Evolutionary conservation across 2,888 invertebrate genomes (phyloP).

Genomic region (Hoplodrina ambigua): DNA sequence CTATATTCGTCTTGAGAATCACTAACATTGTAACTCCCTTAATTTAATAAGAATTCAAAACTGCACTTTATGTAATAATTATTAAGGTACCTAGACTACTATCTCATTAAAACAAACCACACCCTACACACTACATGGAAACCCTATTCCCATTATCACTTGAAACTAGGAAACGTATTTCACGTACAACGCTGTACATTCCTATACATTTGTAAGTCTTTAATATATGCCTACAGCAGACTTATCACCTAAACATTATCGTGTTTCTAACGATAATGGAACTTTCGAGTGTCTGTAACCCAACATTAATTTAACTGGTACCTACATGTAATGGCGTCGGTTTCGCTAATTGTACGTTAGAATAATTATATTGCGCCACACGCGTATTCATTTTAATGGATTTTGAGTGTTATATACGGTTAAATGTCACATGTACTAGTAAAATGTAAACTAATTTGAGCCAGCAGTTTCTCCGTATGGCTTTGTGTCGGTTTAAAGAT

Average conservation of each 20-base stretch:
- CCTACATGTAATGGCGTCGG: constrained; percentile 88
- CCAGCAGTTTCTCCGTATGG: constrained; percentile 43
- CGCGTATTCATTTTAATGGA: constrained; percentile 86
- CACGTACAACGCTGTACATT: constrained; percentile 50
- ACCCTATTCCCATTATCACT: constrained; percentile 50
- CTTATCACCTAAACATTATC: constrained; percentile 83
- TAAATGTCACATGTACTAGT: constrained; percentile 72
- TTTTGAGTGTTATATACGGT: constrained; percentile 78
- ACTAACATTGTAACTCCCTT: too few relatives aligned
- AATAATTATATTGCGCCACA: constrained; percentile 86
- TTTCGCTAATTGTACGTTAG: constrained; percentile 89
- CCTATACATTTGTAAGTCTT: constrained; percentile 46
- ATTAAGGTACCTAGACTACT: constrained; percentile 1
- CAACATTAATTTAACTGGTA: constrained; percentile 89
- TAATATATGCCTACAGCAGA: constrained; percentile 67
- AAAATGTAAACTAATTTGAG: constrained; percentile 67
- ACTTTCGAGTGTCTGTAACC: constrained; percentile 89
- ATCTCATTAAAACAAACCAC: constrained; percentile 40
- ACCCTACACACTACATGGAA: constrained; percentile 37
- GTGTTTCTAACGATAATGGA: constrained; percentile 89
- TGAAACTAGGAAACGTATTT: constrained; percentile 59
- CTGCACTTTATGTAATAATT: neutral
- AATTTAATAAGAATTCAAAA: too few relatives aligned
- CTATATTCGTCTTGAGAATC: too few relatives aligned
- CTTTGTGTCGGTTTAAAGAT: constrained; percentile 52